These are phyloP conservation scores for Peromyscus aztecus DNA, from an alignment of 2,797 vertebrate genomes.

Conservation along the genomic window DNA sequence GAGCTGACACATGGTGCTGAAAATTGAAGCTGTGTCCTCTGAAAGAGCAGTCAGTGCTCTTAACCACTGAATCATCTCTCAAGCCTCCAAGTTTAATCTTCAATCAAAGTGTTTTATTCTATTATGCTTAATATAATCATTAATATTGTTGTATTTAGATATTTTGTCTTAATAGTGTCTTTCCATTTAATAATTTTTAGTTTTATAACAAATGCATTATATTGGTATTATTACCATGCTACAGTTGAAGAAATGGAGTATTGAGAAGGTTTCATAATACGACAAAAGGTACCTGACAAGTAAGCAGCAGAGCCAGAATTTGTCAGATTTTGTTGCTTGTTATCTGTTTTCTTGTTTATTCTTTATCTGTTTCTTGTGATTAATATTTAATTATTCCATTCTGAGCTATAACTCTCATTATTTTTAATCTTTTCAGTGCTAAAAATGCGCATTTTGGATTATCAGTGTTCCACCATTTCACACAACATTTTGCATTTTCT, in stretches of 20 bases:
- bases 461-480: neutral
- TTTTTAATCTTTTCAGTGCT: conserved; percentile 11
- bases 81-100: neutral
- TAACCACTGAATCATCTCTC: neutral
- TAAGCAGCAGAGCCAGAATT: neutral
- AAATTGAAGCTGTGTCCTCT: neutral
- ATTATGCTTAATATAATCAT: neutral
- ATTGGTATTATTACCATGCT: neutral
- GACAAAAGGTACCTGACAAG: neutral
- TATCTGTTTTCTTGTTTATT: neutral
- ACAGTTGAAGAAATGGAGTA: neutral
- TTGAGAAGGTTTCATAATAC: neutral
- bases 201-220: neutral
- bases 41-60: neutral
- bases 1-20: neutral
- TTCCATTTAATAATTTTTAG: neutral
- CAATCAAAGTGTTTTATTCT: neutral
- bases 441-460: conserved; percentile 3
- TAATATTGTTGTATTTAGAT: neutral
- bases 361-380: neutral
- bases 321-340: neutral
- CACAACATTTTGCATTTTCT: neutral
- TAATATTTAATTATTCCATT: neutral
- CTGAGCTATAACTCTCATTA: neutral
- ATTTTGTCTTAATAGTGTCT: neutral